Evolutionary conservation across 37 sponge, comb jelly and placozoan genomes (phyloP).

Genomic region (Spongilla lacustris): DNA sequence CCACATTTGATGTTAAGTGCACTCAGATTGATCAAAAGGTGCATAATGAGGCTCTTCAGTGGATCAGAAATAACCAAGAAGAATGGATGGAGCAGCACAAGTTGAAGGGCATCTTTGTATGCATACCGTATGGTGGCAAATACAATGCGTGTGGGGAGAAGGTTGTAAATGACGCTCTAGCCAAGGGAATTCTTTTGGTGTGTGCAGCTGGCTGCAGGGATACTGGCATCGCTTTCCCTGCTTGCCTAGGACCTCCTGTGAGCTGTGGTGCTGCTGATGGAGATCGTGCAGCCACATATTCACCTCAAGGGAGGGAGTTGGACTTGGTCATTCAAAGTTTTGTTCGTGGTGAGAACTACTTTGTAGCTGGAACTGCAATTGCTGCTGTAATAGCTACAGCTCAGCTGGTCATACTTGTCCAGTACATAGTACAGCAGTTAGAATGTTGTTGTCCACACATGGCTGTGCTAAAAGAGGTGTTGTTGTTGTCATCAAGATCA

Average conservation of each 20-base stretch:
- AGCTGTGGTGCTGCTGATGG: background rate
- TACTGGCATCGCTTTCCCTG: conserved; percentile 2
- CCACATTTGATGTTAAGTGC: no score
- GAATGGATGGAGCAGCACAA: background rate
- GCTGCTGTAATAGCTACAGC: background rate
- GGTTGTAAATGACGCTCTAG: background rate
- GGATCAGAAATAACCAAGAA: background rate
- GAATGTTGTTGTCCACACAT: no score
- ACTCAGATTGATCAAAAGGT: no score
- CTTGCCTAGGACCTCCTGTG: background rate
- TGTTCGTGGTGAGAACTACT: no score
- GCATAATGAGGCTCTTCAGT: background rate
- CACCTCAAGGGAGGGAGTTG: conserved; percentile 1
- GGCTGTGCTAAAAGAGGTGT: background rate
- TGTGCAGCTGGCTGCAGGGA: conserved; percentile 7
- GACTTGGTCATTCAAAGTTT: background rate
- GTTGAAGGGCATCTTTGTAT: background rate
- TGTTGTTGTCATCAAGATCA: background rate
- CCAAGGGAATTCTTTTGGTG: background rate
- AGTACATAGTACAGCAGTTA: background rate
- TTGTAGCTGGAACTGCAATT: background rate
- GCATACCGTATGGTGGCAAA: conserved; percentile 2
- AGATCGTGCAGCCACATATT: background rate
- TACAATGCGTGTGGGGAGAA: background rate
- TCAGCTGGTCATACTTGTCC: background rate